These are phyloP conservation scores for Mormyrus hasselquistii DNA, from an alignment of 2,797 vertebrate genomes.

Conservation along the genomic window DNA sequence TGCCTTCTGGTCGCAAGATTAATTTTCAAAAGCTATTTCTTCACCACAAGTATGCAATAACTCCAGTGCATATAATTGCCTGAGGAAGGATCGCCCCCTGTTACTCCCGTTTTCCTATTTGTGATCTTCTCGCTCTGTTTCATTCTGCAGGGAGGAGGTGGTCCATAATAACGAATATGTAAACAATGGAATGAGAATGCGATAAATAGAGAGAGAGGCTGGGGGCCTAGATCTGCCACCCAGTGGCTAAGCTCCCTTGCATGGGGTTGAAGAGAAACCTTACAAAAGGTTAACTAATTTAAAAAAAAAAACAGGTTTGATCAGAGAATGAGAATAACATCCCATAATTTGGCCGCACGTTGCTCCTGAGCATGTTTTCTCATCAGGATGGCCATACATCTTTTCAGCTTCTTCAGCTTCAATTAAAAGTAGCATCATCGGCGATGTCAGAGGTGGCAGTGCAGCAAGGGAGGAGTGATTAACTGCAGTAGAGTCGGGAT, in stretches of 20 bases:
- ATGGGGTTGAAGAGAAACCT: background rate
- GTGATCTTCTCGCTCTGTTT: constrained; percentile 5
- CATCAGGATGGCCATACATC: background rate
- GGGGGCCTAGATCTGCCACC: background rate
- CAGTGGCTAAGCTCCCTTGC: background rate
- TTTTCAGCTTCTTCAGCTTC: background rate
- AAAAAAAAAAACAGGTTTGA: background rate
- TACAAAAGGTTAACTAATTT: background rate
- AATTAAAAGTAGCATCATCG: background rate
- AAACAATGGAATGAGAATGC: background rate
- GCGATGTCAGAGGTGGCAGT: background rate
- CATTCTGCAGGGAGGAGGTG: background rate
- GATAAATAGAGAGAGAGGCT: background rate
- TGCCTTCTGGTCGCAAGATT: constrained; percentile 8
- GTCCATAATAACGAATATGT: background rate
- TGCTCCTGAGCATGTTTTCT: background rate
- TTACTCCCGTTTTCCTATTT: background rate
- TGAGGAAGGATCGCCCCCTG: background rate
- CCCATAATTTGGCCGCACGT: background rate
- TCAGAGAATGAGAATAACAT: background rate
- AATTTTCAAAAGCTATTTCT: constrained; percentile 10
- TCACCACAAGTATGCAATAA: constrained; percentile 9
- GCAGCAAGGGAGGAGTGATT: background rate
- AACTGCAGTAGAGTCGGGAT: background rate
- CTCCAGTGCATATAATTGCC: background rate